Base-by-base conservation (phyloP, 2,888 invertebrate genomes). In the Catocala sponsa region DNA sequence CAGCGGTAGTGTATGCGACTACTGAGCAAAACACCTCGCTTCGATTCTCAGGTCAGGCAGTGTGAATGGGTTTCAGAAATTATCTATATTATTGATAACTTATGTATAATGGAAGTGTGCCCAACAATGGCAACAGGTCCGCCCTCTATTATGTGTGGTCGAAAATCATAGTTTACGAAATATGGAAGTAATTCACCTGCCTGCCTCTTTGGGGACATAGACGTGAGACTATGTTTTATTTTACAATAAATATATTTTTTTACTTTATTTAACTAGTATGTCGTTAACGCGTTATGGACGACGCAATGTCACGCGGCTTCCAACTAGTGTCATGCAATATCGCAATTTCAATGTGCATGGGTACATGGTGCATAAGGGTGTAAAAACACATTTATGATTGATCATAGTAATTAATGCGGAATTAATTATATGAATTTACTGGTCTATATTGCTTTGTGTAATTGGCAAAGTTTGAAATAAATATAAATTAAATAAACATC, bases 271-370 rank as follows among this genome's bases (percentile, higher is more conserved):
- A 74, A 71, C 62, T 61, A 62, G 64, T 68, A 68, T 77, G 76
- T 76, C 69, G 78, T 79, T 83, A 83, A 74, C 74, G 76, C 66
- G 69, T 83, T 79, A 82, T 79, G 73, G 76, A 86, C 79, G 81
- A 74, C 68, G 71, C 70, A 65, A 59, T 83, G 83, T 84, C 87
- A 87, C 83, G 87, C 83, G 82, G 76, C 65, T 67, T 63, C 70
- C 66, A 55, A 67, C 70, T 74, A 70, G 58, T 75, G 78, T 79
- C 89, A 88, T 88, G 89, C 89, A 83, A 89, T 83, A 80, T 68
- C 68, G 85, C 81, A 80, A 89, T 89, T 87, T 81, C 76, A 76
- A 65, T 73, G 73, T 76, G 68, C 72, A 70, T 67, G 69, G 25
- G 64, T 77, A 74, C 72, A 79, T 70, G 58, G 52, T 66, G 63